Base-by-base conservation (phyloP, 2,888 invertebrate genomes). In the Argyra leucocephala region DNA sequence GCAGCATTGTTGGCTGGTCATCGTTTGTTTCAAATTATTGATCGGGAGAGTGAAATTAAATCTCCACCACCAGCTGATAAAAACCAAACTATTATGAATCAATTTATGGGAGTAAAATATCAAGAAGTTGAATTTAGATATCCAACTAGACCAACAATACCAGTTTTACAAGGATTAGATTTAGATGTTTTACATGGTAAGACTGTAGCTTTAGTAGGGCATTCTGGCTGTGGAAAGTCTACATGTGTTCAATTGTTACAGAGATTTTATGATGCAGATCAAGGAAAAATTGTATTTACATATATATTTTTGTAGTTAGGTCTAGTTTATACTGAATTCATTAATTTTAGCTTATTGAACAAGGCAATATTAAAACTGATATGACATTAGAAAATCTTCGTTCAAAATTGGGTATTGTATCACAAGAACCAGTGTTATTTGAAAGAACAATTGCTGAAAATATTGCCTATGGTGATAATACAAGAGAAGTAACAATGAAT, bases 391-490 rank as follows among this genome's bases (percentile, higher is more conserved):
- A 82, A 21, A 85, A 86, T 73, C 76, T 90, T 10, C 82, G 96
- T 64, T 83, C 86, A 57, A 87, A 91, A 68, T 83, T 96, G 66
- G 93, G 93, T 2, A 88, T 95, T 65, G 89, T 96, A 1, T 91
- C 93, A 18, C 96, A 96, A 79, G 95, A 96, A 73, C 96, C 94
- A 0, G 86, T 90, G 5, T 82, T 96, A 1, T 96, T 96, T 78
- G 91, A 93, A 76, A 84, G 90, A 65, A 90, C 90, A 21, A 92
- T 96, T 67, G 86, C 84, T 1, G 91, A 95, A 72, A 96, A 96
- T 76, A 95, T 96, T 69, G 88, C 90, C 0, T 96, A 96, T 73
- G 96, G 96, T 0, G 90, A 91, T 75, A 92, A 90, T 74, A 77
- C 81, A 0, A 80, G 88, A 7, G 76, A 75, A 3, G 85, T 88